Evolutionary conservation across 2,113 vertebrate species (phyloP).

Genomic region (Elephas maximus): DNA sequence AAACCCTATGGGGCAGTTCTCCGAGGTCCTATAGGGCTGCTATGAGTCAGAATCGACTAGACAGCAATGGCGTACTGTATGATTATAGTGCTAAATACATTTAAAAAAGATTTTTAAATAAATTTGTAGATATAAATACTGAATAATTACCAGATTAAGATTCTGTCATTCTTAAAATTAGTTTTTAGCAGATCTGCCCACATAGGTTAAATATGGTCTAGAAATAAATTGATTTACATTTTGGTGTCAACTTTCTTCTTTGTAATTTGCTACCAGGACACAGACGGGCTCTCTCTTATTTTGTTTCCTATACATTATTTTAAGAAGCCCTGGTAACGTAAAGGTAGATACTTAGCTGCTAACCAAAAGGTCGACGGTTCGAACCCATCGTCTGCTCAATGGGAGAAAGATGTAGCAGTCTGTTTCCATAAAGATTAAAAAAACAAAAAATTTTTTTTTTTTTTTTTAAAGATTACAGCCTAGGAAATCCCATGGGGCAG

Average conservation of each 20-base stretch:
- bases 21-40: too few species aligned
- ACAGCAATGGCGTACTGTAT: not conserved
- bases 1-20: too few species aligned
- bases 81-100: not conserved
- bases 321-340: too few species aligned
- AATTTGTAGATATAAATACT: not conserved
- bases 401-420: too few species aligned
- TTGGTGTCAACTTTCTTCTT: not conserved
- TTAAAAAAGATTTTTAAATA: not conserved
- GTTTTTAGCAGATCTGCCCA: not conserved
- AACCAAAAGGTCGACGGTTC: too few species aligned
- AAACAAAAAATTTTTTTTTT: too few species aligned
- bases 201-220: not conserved
- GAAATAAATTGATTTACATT: conserved; percentile 24
- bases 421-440: too few species aligned
- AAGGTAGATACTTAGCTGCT: too few species aligned
- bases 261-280: not conserved
- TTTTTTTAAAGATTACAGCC: too few species aligned
- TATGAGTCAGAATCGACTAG: too few species aligned
- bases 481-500: too few species aligned
- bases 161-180: not conserved
- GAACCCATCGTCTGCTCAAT: too few species aligned
- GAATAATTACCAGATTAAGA: conserved; percentile 17
- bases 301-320: not conserved
- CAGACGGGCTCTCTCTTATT: not conserved